phyloP scores from a whole-genome alignment of 2,113 vertebrate genomes.

The Hucho hucho region DNA sequence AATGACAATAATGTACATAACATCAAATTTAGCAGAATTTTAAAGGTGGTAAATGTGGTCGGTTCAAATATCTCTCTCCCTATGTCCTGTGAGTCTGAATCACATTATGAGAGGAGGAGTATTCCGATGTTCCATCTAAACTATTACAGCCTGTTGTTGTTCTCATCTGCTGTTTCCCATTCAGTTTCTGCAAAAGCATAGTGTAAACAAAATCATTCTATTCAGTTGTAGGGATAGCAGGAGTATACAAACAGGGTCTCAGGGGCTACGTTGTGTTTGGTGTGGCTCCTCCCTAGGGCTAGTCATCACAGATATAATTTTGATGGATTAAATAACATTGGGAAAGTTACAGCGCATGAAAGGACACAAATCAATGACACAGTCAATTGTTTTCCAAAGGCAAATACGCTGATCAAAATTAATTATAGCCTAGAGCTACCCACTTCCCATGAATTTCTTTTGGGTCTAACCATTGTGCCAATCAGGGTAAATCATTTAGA shows the following conservation, averaged over 20 bases:
- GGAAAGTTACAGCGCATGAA: conserved; percentile 15
- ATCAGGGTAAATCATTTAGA: conserved; percentile 36
- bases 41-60: neutral
- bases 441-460: conserved; percentile 20
- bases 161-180: neutral
- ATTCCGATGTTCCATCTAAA: neutral
- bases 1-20: conserved; percentile 2
- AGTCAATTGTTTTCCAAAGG: conserved; percentile 34
- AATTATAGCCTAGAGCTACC: conserved; percentile 34
- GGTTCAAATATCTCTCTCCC: neutral
- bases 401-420: conserved; percentile 27
- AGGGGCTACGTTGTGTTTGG: neutral
- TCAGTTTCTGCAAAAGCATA: neutral
- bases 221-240: neutral
- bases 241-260: neutral
- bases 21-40: too few relatives aligned
- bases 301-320: conserved; percentile 8
- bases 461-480: conserved; percentile 25
- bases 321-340: conserved; percentile 13
- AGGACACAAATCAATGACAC: conserved; percentile 37
- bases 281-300: neutral
- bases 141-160: neutral
- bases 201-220: neutral
- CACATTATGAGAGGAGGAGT: neutral
- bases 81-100: neutral